Conservation (phyloP, 2,888 invertebrate genomes). For the Vanessa cardui region DNA sequence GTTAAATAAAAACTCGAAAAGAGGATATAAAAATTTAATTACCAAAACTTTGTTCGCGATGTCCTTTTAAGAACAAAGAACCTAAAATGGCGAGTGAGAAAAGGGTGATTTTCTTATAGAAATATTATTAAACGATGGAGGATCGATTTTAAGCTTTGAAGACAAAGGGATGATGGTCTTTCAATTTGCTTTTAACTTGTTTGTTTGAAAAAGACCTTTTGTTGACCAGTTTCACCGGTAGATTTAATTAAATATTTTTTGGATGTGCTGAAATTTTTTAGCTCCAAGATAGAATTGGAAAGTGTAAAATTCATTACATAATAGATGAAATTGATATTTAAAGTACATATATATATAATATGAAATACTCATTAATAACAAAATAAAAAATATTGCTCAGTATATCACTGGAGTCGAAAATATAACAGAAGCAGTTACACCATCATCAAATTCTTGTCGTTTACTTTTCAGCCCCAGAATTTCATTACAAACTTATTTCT, state of each 20-base stretch:
- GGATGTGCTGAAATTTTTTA: background rate
- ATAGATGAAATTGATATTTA: too few species aligned
- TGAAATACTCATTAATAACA: too few species aligned
- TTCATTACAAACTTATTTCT: conserved; percentile 23
- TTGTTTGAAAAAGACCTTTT: conserved; percentile 49
- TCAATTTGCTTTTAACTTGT: conserved; percentile 62
- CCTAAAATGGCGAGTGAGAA: conserved; percentile 39
- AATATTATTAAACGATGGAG: conserved; percentile 71
- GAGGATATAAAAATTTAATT: conserved; percentile 68
- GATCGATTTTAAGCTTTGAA: conserved; percentile 64
- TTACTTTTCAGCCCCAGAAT: conserved; percentile 13
- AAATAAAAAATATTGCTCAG: too few species aligned
- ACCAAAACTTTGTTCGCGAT: conserved; percentile 58
- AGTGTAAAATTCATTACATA: too few species aligned
- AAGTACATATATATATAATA: too few species aligned
- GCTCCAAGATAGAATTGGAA: background rate
- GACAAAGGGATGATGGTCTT: conserved; percentile 57
- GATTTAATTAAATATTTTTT: conserved; percentile 19
- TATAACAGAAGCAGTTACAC: background rate
- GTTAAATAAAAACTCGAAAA: conserved; percentile 51
- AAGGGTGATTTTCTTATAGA: conserved; percentile 66
- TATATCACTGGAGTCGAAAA: background rate
- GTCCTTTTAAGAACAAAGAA: conserved; percentile 62
- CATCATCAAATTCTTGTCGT: conserved; percentile 9
- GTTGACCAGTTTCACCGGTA: conserved; percentile 40